Base-by-base conservation (phyloP, 1,140 invertebrate genomes). In the Drosophila elegans region DNA sequence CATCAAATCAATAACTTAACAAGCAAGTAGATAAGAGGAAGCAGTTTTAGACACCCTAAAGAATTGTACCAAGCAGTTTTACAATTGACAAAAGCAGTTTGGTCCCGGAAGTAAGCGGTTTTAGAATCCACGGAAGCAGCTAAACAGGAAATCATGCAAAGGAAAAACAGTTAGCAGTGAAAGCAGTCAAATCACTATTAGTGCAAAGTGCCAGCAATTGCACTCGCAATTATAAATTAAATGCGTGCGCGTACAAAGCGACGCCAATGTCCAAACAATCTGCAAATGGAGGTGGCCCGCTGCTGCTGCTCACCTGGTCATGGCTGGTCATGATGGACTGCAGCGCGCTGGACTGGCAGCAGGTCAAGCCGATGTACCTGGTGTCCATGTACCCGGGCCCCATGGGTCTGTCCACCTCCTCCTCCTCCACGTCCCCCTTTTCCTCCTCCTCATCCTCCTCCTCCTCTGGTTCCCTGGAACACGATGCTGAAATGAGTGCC, bases 331-430 rank as follows among this genome's bases (percentile, higher is more conserved):
- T 32, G 63, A 49, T 77, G 55, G 64, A 61, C n/a, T 55, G 78
- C 61, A 61, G 39, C 53, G 80, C 82, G 34, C 60, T 92, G 16
- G 90, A 92, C 53, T 92, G 91, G 91, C 78, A 80, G 52, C 68
- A 81, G 63, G 91, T 92, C 55, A 92, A 92, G 60, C 91, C 91
- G 39, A 92, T 92, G 91, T 91, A 90, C 78, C 64, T 92, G 66
- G 79, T 91, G 11, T 91, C 90, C 49, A 91, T 91, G 84, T 82
- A 82, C 68, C 74, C 90, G 44, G 68, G 75, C 11, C 77, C 84
- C 27, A 72, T 77, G 9, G 73, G 67, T 13, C 64, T 74, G 46
- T 63, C 74, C 56, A 60, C 48, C 49, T 49, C 32, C 56, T 29
- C 48, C 6, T 59, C 77, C 61, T 41, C 51, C 4, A 78, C 81